Evolutionary conservation across 2,797 vertebrate genomes (phyloP), one percentile per base, ranked within the genome.

Genomic region (Takifugu ocellatus): DNA sequence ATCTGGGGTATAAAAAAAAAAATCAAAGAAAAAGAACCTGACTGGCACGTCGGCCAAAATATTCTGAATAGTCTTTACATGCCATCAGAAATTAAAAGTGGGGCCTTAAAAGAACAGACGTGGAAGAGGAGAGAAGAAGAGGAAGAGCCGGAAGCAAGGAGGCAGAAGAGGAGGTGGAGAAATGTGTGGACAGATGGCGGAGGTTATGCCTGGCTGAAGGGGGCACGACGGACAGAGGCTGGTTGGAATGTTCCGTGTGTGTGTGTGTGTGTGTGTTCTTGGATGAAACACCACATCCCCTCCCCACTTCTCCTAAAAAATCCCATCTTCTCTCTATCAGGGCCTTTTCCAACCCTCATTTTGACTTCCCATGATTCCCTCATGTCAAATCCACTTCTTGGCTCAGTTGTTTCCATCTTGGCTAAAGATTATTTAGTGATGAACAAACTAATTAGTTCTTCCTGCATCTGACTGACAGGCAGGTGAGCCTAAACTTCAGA

Each of bases 151-250:
- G 39, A 48, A n/a, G 56, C 48, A 44, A 68, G 49, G 53, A 63
- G 39, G n/a, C 36, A 26, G 64, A 70, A 66, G 39, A 51, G 57
- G 56, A 49, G 50, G 59, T 55, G 61, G 39, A 67, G 56, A 49
- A 63, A 59, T 54, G 62, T 68, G 15, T 61, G 59, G 80, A 81
- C 84, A 87, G 83, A 86, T 87, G 84, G 85, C 79, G 85, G 77
- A 75, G 79, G 85, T 89, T 87, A 83, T 87, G 87, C 80, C 87
- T 89, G 84, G 78, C 73, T 87, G 87, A 77, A 82, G 78, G 73
- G 80, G 76, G 78, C 75, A 76, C 70, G 74, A 67, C 5, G 29
- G 66, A 72, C 73, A 68, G 77, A 69, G 68, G 72, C 59, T 63
- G 62, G 63, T 68, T 29, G 25, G 70, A 8, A 64, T 60, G 70